Percentiles rank a stretch among this genome's conserved stretches.
Evolutionary conservation across 2,113 vertebrate genomes (phyloP).

Genomic region (Ammodramus savannarum): DNA sequence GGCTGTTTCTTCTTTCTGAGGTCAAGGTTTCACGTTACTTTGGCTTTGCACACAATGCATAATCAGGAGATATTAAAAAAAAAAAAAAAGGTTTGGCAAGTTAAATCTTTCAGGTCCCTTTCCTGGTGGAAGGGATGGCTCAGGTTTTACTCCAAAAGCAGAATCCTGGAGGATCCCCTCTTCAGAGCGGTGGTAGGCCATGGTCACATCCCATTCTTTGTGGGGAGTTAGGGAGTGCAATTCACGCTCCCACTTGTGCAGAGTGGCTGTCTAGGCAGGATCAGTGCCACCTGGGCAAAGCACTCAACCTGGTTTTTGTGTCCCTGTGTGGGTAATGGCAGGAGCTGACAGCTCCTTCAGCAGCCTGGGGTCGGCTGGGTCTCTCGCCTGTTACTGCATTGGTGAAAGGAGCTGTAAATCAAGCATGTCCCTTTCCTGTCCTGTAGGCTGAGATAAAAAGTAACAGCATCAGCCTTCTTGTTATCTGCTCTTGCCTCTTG

Average conservation of each 20-base stretch:
- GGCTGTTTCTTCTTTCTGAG: constrained; percentile 25
- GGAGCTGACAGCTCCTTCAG: background rate
- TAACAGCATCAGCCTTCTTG: background rate
- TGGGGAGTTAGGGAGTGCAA: background rate
- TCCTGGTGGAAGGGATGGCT: background rate
- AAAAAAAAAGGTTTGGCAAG: too few relatives aligned
- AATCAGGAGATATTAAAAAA: too few relatives aligned
- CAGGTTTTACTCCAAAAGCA: background rate
- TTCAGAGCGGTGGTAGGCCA: accelerated
- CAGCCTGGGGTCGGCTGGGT: background rate
- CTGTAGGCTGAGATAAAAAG: constrained; percentile 29
- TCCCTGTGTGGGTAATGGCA: background rate
- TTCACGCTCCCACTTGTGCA: background rate
- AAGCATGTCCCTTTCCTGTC: constrained; percentile 49
- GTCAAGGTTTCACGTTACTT: background rate
- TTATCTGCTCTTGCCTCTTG: background rate
- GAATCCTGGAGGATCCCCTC: background rate
- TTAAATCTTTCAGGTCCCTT: too few relatives aligned
- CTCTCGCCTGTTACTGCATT: constrained; percentile 4
- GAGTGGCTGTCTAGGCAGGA: background rate
- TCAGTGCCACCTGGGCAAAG: background rate
- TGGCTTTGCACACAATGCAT: background rate
- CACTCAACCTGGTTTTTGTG: accelerated
- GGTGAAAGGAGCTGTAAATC: constrained; percentile 33
- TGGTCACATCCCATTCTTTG: accelerated